Percentiles rank a stretch among this genome's conserved stretches.
Evolutionary conservation across 1,140 invertebrate species (phyloP).

Genomic region (Archegozetes longisetosus): DNA sequence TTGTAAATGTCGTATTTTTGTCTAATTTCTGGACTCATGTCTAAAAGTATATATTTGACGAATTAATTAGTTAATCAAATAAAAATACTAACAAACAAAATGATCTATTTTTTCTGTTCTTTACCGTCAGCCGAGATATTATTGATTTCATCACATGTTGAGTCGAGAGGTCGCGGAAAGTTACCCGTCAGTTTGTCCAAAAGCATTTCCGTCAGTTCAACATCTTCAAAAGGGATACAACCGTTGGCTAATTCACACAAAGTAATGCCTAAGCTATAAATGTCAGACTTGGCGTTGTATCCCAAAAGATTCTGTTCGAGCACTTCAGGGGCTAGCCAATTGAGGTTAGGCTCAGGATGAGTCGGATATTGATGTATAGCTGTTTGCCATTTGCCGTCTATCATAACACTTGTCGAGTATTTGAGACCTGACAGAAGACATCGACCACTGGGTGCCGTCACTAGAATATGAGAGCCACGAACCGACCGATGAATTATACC

Average conservation of each 20-base stretch:
- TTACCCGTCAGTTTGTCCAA: slow-evolving; percentile 69
- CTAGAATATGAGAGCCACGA: slow-evolving; percentile 45
- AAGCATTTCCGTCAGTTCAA: slow-evolving; percentile 66
- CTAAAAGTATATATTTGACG: slow-evolving; percentile 7
- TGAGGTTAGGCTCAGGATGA: slow-evolving; percentile 48
- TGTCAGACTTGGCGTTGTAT: slow-evolving; percentile 73
- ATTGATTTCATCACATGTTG: slow-evolving; percentile 42
- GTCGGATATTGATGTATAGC: slow-evolving; percentile 55
- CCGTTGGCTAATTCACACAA: slow-evolving; percentile 80
- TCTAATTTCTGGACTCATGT: slow-evolving; percentile 17
- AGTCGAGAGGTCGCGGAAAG: slow-evolving; percentile 56
- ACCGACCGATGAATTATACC: slow-evolving; percentile 60
- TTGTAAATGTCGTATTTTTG: slow-evolving; percentile 19
- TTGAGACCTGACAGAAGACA: slow-evolving; percentile 56
- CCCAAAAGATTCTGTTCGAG: slow-evolving; percentile 73
- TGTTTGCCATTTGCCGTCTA: slow-evolving; percentile 47
- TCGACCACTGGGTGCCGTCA: slow-evolving; percentile 45
- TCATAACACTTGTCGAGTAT: slow-evolving; percentile 51
- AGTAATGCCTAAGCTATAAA: slow-evolving; percentile 73
- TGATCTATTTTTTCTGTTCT: slow-evolving; percentile 26
- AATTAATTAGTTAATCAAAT: neutral
- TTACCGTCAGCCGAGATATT: slow-evolving; percentile 36
- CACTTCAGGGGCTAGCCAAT: slow-evolving; percentile 80
- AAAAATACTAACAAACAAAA: neutral
- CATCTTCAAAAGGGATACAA: slow-evolving; percentile 61